These are phyloP conservation scores for Lanius ludovicianus DNA, from an alignment of 2,113 vertebrate genomes.

Conservation along the genomic window DNA sequence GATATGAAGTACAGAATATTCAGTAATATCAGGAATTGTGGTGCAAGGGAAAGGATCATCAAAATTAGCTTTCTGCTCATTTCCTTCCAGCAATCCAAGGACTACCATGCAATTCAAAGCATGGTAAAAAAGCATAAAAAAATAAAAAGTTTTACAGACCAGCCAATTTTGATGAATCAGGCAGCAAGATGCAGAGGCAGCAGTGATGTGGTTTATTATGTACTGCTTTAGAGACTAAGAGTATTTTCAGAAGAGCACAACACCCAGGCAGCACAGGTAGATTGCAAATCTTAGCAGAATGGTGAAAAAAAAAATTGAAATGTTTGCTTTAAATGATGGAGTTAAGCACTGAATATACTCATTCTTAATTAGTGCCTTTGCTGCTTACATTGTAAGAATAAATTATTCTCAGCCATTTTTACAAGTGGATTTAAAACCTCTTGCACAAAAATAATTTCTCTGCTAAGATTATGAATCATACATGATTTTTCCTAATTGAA, in stretches of 20 bases:
- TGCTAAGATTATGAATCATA: not conserved
- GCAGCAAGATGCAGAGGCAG: not conserved
- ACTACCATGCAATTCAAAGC: conserved; percentile 24
- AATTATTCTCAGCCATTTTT: conserved; percentile 52
- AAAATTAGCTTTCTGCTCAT: conserved; percentile 31
- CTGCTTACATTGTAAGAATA: conserved; percentile 1
- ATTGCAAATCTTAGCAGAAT: not conserved
- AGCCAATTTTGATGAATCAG: conserved; percentile 14
- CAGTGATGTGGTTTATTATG: not conserved
- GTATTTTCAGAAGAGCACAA: conserved; percentile 39
- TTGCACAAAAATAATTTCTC: not conserved
- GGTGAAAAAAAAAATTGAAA: conserved; percentile 46
- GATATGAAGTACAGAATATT: conserved; percentile 51
- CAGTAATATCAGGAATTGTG: conserved; percentile 21
- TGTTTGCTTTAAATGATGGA: conserved; percentile 37
- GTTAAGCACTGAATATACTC: conserved; percentile 28
- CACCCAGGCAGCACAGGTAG: not conserved
- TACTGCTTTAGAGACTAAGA: not conserved
- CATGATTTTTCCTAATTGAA: conserved; percentile 30
- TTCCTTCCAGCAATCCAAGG: conserved; percentile 29
- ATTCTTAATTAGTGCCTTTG: conserved; percentile 54
- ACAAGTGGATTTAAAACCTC: conserved; percentile 21
- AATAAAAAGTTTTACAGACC: not conserved
- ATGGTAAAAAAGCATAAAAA: not conserved
- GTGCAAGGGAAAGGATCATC: conserved; percentile 28